Evolutionary conservation across 53 echinoderm and acorn worm species (phyloP), one percentile per base, ranked within the genome.

Genomic region (Arbacia lixula): DNA sequence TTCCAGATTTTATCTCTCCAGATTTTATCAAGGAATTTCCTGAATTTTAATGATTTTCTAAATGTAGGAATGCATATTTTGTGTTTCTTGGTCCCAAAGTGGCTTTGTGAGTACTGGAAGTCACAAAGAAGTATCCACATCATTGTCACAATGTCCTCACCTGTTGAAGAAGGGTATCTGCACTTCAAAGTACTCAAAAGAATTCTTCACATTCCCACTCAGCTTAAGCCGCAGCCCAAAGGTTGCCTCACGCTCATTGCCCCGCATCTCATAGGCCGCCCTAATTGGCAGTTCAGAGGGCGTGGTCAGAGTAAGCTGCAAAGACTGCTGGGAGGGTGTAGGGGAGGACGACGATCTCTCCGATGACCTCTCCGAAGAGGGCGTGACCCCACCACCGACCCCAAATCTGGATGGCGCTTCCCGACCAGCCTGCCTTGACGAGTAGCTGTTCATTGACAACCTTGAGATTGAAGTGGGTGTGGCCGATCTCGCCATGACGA

Each of bases 151-250:
- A n/a, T 26, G 5, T 26, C 57, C 87, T 91, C 56, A 96, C 97
- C 97, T 87, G 40, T 96, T 96, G 52, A 88, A 92, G 51, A 96
- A 96, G 65, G 97, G 97, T 33, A 96, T 83, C 60, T 96, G 97
- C 1, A 96, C 90, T 72, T 96, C 97, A 83, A 89, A 93, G 55
- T 93, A 93, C 26, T 96, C 97, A 88, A 96, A 90, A n/a, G 74
- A 69, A 41, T 96, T 96, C 84, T 79, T 93, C 36, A 94, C 91
- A 55, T 50, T 87, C 33, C 51, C 67, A 29, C 72, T 85, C 16
- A 96, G 86, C 68, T 96, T 96, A 5, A 96, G 62, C 50, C 71
- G 85, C 55, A 96, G 52, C 33, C 88, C 83, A 22, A 96, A 58
- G 24, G 84, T 89, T 43, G 88, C 93, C 42, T 93, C 91, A 25